Percentiles rank a stretch among this genome's conserved stretches.
phyloP scores from a whole-genome alignment of 2,113 vertebrate species.

The Saccopteryx bilineata region DNA sequence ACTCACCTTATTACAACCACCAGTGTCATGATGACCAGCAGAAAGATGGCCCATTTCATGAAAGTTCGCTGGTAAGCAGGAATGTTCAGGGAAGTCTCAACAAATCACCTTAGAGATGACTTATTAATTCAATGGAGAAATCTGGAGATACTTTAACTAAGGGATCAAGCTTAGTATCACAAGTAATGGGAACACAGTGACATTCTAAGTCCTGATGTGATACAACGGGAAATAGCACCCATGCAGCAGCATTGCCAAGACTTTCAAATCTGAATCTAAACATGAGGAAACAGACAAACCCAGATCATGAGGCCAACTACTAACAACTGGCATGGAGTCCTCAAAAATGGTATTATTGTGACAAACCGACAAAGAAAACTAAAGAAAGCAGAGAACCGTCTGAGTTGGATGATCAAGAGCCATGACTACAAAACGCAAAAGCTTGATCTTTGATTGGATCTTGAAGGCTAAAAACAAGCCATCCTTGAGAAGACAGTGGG shows the following conservation, averaged over 20 bases:
- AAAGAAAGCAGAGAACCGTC: background rate
- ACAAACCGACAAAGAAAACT: background rate
- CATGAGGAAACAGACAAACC: slow-evolving; percentile 19
- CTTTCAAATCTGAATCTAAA: background rate
- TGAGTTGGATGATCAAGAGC: background rate
- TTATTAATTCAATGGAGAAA: slow-evolving; percentile 3
- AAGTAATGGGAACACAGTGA: background rate
- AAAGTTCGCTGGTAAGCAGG: background rate
- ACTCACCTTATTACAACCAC: background rate
- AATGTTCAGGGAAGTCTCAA: slow-evolving; percentile 8
- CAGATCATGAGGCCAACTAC: background rate
- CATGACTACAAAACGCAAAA: background rate
- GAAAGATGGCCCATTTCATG: background rate
- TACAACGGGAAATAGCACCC: background rate
- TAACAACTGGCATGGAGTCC: background rate
- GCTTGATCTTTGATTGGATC: background rate
- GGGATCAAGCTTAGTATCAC: background rate
- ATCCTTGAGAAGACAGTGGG: background rate
- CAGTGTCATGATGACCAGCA: background rate
- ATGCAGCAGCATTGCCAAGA: background rate
- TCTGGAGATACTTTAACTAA: background rate
- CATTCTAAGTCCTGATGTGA: background rate
- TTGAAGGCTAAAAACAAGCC: background rate
- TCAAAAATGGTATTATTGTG: background rate
- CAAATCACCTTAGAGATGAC: background rate